Evolutionary conservation across 30 jellyfish, hydroid and myxozoan species (phyloP).

Genomic region (Catostylus mosaicus): DNA sequence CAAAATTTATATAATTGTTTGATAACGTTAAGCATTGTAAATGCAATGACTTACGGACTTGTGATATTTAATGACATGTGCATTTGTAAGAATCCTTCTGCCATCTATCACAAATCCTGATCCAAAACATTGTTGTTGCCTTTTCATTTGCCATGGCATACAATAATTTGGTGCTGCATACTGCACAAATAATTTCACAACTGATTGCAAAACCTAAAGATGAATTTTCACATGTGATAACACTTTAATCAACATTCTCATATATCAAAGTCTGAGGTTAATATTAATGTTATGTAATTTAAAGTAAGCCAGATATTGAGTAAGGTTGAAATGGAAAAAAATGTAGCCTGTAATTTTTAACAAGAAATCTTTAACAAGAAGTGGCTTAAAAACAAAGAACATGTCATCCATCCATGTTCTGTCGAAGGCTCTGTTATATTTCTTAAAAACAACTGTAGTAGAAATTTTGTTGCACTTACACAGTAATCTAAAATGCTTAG

Average conservation of each 20-base stretch:
- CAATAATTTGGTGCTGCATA: constrained; percentile 83
- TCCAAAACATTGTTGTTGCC: constrained; percentile 78
- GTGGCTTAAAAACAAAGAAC: no score
- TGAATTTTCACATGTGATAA: not conserved
- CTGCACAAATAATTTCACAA: constrained; percentile 82
- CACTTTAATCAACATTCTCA: not conserved
- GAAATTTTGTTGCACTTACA: no score
- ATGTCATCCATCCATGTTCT: no score
- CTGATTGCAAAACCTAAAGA: constrained; percentile 73
- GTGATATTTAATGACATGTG: constrained; percentile 85
- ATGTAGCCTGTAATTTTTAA: no score
- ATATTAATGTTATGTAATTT: not conserved
- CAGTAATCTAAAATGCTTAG: no score
- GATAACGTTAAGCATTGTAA: not conserved
- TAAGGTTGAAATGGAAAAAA: no score
- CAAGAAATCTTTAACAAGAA: no score
- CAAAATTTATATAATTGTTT: no score
- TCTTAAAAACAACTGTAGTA: no score
- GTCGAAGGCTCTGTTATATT: no score
- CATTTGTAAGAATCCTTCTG: constrained; percentile 75
- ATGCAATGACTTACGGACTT: constrained; percentile 55
- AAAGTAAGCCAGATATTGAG: not conserved
- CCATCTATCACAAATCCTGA: constrained; percentile 80
- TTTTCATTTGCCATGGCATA: constrained; percentile 92
- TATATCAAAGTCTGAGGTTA: not conserved